A percentile compares a stretch with the other conserved stretches of the same genome.
phyloP scores from a whole-genome alignment of 2,797 vertebrate genomes.

The Buceros bicornis region DNA sequence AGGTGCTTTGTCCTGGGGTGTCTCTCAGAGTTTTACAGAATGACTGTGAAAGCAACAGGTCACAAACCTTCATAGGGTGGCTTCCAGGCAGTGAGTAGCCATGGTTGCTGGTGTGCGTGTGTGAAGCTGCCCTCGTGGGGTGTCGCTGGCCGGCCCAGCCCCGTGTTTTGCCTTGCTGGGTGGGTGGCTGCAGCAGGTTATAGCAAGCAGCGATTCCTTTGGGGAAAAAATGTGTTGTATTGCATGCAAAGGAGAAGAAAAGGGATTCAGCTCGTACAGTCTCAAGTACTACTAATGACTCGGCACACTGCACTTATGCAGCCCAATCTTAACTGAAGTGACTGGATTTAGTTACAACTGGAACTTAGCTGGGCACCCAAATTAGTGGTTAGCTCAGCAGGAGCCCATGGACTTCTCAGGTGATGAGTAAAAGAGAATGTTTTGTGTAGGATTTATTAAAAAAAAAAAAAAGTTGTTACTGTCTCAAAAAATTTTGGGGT shows the following conservation, averaged over 20 bases:
- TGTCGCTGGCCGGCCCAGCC: background rate
- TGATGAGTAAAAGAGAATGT: background rate
- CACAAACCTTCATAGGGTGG: background rate
- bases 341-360: background rate
- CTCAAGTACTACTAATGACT: background rate
- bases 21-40: background rate
- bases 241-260: background rate
- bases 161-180: background rate
- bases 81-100: background rate
- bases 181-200: background rate
- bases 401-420: background rate
- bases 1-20: conserved; percentile 43
- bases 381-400: background rate
- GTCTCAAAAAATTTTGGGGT: background rate
- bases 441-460: background rate
- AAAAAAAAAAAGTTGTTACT: background rate
- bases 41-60: background rate
- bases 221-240: background rate
- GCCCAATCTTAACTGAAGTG: background rate
- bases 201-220: background rate
- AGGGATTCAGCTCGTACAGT: background rate
- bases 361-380: background rate
- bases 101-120: background rate
- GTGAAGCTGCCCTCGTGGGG: background rate
- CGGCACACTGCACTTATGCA: rapidly evolving